Conservation (phyloP, 2,113 vertebrate genomes). For the Mobula hypostoma region DNA sequence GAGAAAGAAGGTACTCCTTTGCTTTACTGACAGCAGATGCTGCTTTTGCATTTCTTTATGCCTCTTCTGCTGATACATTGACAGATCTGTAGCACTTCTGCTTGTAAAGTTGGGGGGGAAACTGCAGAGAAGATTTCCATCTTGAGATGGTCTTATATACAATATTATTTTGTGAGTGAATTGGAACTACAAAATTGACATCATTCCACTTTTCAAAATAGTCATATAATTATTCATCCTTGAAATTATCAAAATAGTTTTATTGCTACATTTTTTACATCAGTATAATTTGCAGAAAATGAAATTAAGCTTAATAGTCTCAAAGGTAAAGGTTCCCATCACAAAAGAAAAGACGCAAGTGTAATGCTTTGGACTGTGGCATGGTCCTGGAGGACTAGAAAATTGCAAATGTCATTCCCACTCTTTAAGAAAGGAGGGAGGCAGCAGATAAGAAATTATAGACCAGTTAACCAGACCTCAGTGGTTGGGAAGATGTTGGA, state of each 20-base stretch:
- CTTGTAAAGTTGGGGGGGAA: not conserved
- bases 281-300: not conserved
- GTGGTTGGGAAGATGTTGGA: no score
- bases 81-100: not conserved
- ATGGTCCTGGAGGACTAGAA: no score
- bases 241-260: not conserved
- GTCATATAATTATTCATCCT: not conserved
- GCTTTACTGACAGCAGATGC: not conserved
- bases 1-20: slow-evolving; percentile 77
- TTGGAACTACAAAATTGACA: not conserved
- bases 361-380: not conserved
- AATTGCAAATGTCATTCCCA: no score
- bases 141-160: not conserved
- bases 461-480: no score
- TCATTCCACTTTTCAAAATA: not conserved
- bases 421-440: no score
- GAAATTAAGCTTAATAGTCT: not conserved
- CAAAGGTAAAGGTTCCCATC: not conserved
- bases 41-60: not conserved
- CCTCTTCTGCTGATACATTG: not conserved
- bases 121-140: not conserved
- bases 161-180: not conserved
- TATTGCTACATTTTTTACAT: not conserved
- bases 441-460: no score
- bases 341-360: not conserved